Evolutionary conservation across 2,113 vertebrate species (phyloP).

Genomic region (Electrona antarctica): DNA sequence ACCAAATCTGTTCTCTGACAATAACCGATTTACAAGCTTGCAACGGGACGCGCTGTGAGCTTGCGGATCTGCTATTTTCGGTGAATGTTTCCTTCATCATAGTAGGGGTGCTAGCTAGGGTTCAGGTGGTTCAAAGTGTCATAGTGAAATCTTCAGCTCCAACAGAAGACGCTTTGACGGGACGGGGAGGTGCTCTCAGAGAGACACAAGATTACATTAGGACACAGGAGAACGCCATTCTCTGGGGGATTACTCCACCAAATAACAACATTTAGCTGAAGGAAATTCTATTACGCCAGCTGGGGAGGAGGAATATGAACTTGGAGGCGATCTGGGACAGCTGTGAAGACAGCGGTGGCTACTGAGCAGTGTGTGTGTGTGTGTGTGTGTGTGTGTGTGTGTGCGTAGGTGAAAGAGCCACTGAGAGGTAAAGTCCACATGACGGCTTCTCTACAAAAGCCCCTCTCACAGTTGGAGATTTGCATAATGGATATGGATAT

Average conservation of each 20-base stretch:
- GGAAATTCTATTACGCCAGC: constrained; percentile 76
- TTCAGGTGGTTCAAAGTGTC: constrained; percentile 25
- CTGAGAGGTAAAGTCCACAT: constrained; percentile 28
- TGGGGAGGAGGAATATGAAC: constrained; percentile 47
- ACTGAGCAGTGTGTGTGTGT: constrained; percentile 11
- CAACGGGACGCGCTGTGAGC: too few species aligned
- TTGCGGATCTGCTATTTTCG: neutral
- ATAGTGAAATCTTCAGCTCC: constrained; percentile 35
- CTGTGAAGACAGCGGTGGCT: constrained; percentile 40
- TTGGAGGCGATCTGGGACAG: constrained; percentile 50
- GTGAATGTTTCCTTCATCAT: constrained; percentile 12
- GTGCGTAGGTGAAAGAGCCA: constrained; percentile 37
- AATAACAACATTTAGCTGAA: constrained; percentile 79
- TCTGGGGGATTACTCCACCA: constrained; percentile 66
- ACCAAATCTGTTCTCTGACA: too few species aligned
- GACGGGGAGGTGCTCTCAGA: constrained; percentile 43
- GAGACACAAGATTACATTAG: constrained; percentile 74
- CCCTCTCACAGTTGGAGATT: constrained; percentile 16
- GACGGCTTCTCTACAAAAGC: constrained; percentile 29
- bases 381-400: constrained; percentile 7
- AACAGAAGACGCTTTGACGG: constrained; percentile 57
- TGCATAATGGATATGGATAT: constrained; percentile 26
- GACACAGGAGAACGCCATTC: constrained; percentile 65
- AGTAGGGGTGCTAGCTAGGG: constrained; percentile 12
- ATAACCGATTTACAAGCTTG: too few species aligned